phyloP scores from a whole-genome alignment of 2,113 vertebrate species.

The Xiphophorus couchianus region DNA sequence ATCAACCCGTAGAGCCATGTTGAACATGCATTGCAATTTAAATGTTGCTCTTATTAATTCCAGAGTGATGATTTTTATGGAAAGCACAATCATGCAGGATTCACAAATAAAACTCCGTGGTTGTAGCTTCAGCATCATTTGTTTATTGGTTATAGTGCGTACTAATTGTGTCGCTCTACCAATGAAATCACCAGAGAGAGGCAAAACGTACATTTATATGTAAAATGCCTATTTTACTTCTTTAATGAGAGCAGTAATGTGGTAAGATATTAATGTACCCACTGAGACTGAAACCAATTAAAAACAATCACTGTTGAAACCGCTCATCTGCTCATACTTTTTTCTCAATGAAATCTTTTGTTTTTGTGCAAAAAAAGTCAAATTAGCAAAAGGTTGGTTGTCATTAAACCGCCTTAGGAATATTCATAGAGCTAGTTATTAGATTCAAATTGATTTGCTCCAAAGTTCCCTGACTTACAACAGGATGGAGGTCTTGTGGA shows the following conservation, averaged over 20 bases:
- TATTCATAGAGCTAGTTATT: not conserved
- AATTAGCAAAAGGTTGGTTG: not conserved
- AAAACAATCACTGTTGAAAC: not conserved
- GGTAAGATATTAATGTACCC: slow-evolving; percentile 3
- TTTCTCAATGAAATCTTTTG: not conserved
- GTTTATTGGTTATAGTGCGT: slow-evolving; percentile 1
- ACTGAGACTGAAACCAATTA: slow-evolving; percentile 11
- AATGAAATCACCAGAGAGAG: slow-evolving; percentile 6
- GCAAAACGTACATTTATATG: not conserved
- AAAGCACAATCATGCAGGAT: not conserved
- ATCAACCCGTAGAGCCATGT: not conserved
- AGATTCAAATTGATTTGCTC: not conserved
- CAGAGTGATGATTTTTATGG: not conserved
- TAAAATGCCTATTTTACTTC: not conserved
- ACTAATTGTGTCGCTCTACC: not conserved
- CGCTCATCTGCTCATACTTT: not conserved
- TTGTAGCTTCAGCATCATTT: not conserved
- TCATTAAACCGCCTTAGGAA: not conserved
- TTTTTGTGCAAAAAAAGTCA: not conserved
- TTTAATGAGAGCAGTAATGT: slow-evolving; percentile 1
- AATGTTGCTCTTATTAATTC: not conserved
- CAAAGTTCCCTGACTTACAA: not conserved
- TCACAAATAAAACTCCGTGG: not conserved
- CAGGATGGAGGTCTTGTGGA: not conserved
- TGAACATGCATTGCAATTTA: not conserved